phyloP scores from a whole-genome alignment of 2,888 invertebrate genomes.

The Acleris emargana region DNA sequence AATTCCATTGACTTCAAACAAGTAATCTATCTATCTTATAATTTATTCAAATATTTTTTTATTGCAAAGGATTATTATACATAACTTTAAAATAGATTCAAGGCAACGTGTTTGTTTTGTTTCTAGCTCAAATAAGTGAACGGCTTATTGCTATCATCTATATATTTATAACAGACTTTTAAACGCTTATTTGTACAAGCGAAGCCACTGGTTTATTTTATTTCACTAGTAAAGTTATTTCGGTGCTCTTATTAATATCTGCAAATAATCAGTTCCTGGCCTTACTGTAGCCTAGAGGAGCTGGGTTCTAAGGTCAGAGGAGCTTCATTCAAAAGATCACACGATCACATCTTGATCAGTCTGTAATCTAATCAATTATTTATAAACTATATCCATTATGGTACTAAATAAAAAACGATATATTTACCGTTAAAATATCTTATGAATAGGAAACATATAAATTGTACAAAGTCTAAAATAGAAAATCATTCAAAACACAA shows the following conservation, averaged over 20 bases:
- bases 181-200: conserved; percentile 30
- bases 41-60: conserved; percentile 55
- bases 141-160: conserved; percentile 31
- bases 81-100: conserved; percentile 67
- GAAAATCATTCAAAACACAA: conserved; percentile 29
- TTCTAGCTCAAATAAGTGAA: conserved; percentile 56
- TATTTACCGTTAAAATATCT: conserved; percentile 2
- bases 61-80: conserved; percentile 60
- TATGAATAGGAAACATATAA: conserved; percentile 24
- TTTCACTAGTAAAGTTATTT: conserved; percentile 13
- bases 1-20: conserved; percentile 63
- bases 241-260: conserved; percentile 30
- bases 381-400: conserved; percentile 2
- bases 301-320: conserved; percentile 13
- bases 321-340: conserved; percentile 20
- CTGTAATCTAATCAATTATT: conserved; percentile 16
- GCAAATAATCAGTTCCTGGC: conserved; percentile 35
- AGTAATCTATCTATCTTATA: conserved; percentile 61
- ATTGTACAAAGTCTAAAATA: conserved; percentile 34
- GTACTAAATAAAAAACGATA: no score
- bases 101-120: conserved; percentile 76
- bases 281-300: conserved; percentile 19
- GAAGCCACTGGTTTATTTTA: conserved; percentile 27
- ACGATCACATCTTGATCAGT: conserved; percentile 1
- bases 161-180: conserved; percentile 19